A percentile compares a stretch with the other conserved stretches of the same genome.
Conservation (phyloP, 2,797 vertebrate genomes). For the Toxotes lorentzi region DNA sequence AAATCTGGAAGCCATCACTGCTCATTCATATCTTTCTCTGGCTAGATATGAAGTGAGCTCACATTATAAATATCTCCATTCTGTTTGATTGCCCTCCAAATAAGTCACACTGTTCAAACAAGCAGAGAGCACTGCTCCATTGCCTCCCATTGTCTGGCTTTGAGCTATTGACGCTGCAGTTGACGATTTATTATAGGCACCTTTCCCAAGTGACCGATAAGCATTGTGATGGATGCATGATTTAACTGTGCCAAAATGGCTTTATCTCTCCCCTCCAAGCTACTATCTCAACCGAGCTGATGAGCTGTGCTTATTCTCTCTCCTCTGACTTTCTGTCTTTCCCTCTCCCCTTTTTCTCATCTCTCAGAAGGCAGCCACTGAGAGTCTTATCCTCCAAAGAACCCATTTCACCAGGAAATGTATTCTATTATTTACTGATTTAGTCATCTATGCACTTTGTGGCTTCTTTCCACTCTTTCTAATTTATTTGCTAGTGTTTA, state of each 20-base stretch:
- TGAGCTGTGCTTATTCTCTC: slow-evolving; percentile 69
- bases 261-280: slow-evolving; percentile 80
- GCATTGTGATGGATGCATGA: slow-evolving; percentile 83
- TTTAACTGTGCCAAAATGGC: slow-evolving; percentile 81
- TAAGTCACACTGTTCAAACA: slow-evolving; percentile 84
- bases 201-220: slow-evolving; percentile 84
- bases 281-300: slow-evolving; percentile 74
- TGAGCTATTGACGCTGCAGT: slow-evolving; percentile 74
- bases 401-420: slow-evolving; percentile 66
- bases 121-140: slow-evolving; percentile 66
- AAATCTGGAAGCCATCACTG: slow-evolving; percentile 80
- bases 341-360: slow-evolving; percentile 28
- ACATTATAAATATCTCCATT: slow-evolving; percentile 80
- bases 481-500: slow-evolving; percentile 36
- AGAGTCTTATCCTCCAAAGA: slow-evolving; percentile 55
- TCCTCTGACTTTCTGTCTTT: slow-evolving; percentile 46
- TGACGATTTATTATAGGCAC: slow-evolving; percentile 82
- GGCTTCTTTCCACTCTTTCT: slow-evolving; percentile 18
- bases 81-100: slow-evolving; percentile 81
- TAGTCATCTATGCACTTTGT: slow-evolving; percentile 64
- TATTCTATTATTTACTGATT: slow-evolving; percentile 73
- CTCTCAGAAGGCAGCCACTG: slow-evolving; percentile 56
- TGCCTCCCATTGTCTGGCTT: slow-evolving; percentile 76
- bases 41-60: slow-evolving; percentile 76
- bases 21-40: slow-evolving; percentile 62